Conservation (phyloP, 1,140 invertebrate genomes). For the Drosophila repleta region DNA sequence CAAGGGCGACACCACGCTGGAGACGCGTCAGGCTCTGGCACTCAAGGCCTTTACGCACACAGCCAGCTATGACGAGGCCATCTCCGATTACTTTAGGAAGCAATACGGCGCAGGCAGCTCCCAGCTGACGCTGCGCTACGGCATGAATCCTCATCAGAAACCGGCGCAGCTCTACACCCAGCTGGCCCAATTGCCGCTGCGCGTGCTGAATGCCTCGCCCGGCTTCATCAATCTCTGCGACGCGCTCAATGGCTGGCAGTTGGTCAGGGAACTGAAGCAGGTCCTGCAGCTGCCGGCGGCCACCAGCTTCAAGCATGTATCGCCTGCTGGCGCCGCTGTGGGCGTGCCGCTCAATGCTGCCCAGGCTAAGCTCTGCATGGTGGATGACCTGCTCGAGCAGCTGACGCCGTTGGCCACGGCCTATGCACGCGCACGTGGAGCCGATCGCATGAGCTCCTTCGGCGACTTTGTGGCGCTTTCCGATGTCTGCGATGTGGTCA, state of each 20-base stretch:
- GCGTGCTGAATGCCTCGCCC: slow-evolving; percentile 96
- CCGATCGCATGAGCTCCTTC: slow-evolving; percentile 99
- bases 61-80: slow-evolving; percentile 96
- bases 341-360: slow-evolving; percentile 90
- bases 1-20: slow-evolving; percentile 87
- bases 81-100: slow-evolving; percentile 97
- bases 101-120: slow-evolving; percentile 92
- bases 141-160: slow-evolving; percentile 99
- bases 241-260: slow-evolving; percentile 98
- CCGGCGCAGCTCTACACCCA: slow-evolving; percentile 96
- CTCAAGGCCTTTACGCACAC: slow-evolving; percentile 98
- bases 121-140: slow-evolving; percentile 95
- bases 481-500: slow-evolving; percentile 94
- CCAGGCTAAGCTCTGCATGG: slow-evolving; percentile 95
- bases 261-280: slow-evolving; percentile 94
- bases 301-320: slow-evolving; percentile 99
- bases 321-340: slow-evolving; percentile 97
- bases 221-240: slow-evolving; percentile 98
- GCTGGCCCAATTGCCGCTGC: slow-evolving; percentile 92
- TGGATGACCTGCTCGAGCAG: slow-evolving; percentile 91
- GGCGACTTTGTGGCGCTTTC: slow-evolving; percentile 98
- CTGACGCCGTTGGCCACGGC: slow-evolving; percentile 96
- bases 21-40: slow-evolving; percentile 91
- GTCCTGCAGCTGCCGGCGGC: slow-evolving; percentile 94
- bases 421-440: slow-evolving; percentile 97